Evolutionary conservation across 2,113 vertebrate species (phyloP).

Genomic region (Phaethon lepturus): DNA sequence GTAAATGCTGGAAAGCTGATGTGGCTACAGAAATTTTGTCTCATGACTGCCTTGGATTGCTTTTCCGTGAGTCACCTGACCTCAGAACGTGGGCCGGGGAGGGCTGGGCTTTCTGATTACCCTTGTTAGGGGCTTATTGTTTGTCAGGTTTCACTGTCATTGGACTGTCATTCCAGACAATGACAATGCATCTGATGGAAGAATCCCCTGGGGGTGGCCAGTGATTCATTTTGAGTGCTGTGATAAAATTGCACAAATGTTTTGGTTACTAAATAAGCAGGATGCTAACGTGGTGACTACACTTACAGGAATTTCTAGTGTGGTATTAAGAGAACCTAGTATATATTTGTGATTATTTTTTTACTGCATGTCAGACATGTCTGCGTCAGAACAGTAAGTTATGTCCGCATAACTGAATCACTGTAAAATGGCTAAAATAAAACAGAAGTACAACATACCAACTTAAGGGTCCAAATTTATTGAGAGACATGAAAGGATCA

Average conservation of each 20-base stretch:
- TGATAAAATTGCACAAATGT: constrained; percentile 1
- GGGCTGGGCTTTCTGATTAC: constrained; percentile 6
- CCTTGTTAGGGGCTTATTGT: not conserved
- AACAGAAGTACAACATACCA: not conserved
- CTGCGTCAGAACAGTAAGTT: not conserved
- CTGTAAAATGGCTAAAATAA: not conserved
- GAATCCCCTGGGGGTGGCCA: not conserved
- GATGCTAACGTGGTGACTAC: not conserved
- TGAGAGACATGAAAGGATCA: not conserved
- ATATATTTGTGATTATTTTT: not conserved
- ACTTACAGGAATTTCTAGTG: not conserved
- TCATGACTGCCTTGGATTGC: constrained; percentile 46
- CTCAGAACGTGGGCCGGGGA: not conserved
- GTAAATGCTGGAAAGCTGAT: constrained; percentile 63
- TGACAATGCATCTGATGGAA: not conserved
- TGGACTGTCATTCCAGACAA: constrained; percentile 38
- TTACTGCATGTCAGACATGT: not conserved
- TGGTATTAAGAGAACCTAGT: not conserved
- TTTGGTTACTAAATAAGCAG: constrained; percentile 6
- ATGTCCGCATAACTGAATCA: not conserved
- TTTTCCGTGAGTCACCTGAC: constrained; percentile 51
- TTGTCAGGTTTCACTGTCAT: constrained; percentile 1
- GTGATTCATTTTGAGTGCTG: not conserved
- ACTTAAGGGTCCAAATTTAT: not conserved
- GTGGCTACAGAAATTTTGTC: constrained; percentile 56